Conservation (phyloP, 2,888 invertebrate species). For the Plebejus melissa region DNA sequence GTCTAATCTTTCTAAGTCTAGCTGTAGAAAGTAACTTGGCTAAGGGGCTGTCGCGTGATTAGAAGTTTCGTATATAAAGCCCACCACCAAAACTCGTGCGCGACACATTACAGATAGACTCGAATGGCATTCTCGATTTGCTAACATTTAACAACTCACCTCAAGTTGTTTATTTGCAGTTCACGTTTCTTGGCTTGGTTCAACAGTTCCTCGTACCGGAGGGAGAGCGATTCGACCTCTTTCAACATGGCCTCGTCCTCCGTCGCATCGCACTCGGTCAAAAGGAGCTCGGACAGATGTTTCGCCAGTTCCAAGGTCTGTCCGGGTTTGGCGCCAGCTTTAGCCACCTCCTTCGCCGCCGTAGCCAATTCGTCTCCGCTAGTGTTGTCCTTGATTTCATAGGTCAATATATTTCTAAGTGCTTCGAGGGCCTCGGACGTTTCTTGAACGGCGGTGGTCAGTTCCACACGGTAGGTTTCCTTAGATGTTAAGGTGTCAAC, state of each 20-base stretch:
- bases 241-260: slow-evolving; percentile 82
- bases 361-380: slow-evolving; percentile 79
- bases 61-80: slow-evolving; percentile 30
- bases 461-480: slow-evolving; percentile 89
- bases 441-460: slow-evolving; percentile 85
- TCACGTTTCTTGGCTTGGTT: slow-evolving; percentile 86
- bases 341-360: slow-evolving; percentile 85
- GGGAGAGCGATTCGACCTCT: slow-evolving; percentile 81
- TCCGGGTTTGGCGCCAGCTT: slow-evolving; percentile 87
- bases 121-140: slow-evolving; percentile 29
- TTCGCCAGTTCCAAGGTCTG: slow-evolving; percentile 89
- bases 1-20: not conserved
- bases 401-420: slow-evolving; percentile 77
- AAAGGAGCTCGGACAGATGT: slow-evolving; percentile 86
- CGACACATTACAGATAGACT: slow-evolving; percentile 34
- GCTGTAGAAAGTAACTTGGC: slow-evolving; percentile 10
- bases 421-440: slow-evolving; percentile 83
- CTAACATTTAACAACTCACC: slow-evolving; percentile 71
- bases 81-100: slow-evolving; percentile 39
- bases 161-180: slow-evolving; percentile 86
- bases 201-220: slow-evolving; percentile 84
- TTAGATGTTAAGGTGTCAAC: slow-evolving; percentile 91
- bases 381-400: slow-evolving; percentile 67
- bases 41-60: slow-evolving; percentile 19
- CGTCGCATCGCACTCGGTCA: slow-evolving; percentile 85